Evolutionary conservation across 2,797 vertebrate genomes (phyloP).

Genomic region (Gephyroberyx darwinii): DNA sequence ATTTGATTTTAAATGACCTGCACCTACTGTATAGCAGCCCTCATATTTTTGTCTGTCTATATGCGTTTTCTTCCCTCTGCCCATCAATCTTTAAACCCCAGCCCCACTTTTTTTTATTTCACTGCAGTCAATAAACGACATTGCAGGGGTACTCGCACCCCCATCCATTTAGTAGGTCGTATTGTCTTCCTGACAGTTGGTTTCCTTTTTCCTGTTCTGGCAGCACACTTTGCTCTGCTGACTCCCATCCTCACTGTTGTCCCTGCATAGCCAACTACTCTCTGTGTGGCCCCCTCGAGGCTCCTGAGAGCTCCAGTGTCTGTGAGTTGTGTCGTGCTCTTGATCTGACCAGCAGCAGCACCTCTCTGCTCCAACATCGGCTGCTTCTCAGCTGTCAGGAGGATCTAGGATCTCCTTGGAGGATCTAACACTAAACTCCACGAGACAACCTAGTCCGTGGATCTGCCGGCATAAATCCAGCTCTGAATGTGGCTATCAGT

Average conservation of each 20-base stretch:
- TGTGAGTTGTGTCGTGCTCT: conserved; percentile 19
- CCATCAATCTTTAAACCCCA: conserved; percentile 4
- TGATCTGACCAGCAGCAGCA: conserved; percentile 19
- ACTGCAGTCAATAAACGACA: conserved; percentile 19
- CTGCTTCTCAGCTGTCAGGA: too few species aligned
- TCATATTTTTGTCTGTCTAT: too few species aligned
- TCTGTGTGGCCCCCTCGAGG: conserved; percentile 14
- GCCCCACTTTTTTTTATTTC: background rate
- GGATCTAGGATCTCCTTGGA: too few species aligned
- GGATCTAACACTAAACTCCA: too few species aligned
- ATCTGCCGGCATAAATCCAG: conserved; percentile 14
- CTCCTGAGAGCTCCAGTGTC: conserved; percentile 18
- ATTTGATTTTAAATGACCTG: too few species aligned
- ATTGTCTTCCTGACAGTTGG: conserved; percentile 74
- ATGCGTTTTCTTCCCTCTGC: background rate
- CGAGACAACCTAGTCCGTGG: background rate
- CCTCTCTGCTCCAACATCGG: background rate
- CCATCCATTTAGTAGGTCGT: conserved; percentile 67
- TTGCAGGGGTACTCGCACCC: conserved; percentile 50
- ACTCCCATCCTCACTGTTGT: conserved; percentile 47
- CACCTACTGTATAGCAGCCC: too few species aligned
- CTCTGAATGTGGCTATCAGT: background rate
- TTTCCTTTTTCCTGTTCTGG: conserved; percentile 80
- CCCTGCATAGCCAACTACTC: conserved; percentile 17
- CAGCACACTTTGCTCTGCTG: conserved; percentile 47